A percentile compares a stretch with the other conserved stretches of the same genome.
phyloP scores from a whole-genome alignment of 2,888 invertebrate genomes.

The Chloroclysta siterata region DNA sequence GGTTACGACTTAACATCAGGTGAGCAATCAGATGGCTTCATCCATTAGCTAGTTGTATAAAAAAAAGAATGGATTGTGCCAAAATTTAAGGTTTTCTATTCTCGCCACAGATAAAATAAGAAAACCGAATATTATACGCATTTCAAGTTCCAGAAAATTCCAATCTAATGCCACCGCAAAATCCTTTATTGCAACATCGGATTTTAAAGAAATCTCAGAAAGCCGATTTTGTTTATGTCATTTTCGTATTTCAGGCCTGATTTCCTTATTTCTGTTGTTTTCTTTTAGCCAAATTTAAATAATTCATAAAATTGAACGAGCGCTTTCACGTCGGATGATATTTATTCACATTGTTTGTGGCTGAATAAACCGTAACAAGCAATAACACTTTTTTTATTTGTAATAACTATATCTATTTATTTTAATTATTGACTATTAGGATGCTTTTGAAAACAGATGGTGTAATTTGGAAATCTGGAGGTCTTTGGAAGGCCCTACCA shows the following conservation, averaged over 20 bases:
- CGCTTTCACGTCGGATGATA: neutral
- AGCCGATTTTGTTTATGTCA: neutral
- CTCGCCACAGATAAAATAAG: neutral
- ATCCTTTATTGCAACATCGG: neutral
- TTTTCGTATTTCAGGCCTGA: neutral
- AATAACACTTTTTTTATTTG: neutral
- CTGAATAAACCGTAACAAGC: neutral
- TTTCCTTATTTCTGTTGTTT: neutral
- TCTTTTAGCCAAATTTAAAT: neutral
- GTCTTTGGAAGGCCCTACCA: too few species aligned
- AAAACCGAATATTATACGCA: neutral
- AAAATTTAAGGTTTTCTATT: neutral
- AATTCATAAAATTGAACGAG: slow-evolving; percentile 1
- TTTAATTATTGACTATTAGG: too few species aligned
- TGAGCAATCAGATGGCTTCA: too few species aligned
- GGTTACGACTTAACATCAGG: too few species aligned
- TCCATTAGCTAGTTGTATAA: too few species aligned
- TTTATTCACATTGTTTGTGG: neutral
- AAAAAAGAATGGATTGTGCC: too few species aligned
- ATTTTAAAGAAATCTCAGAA: neutral
- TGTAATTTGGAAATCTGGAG: too few species aligned
- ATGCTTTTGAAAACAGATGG: too few species aligned
- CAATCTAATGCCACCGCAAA: neutral
- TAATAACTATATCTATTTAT: too few species aligned
- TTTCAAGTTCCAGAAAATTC: neutral